Evolutionary conservation across 2,797 vertebrate genomes (phyloP).

Genomic region (Cryptoblepharus egeriae): DNA sequence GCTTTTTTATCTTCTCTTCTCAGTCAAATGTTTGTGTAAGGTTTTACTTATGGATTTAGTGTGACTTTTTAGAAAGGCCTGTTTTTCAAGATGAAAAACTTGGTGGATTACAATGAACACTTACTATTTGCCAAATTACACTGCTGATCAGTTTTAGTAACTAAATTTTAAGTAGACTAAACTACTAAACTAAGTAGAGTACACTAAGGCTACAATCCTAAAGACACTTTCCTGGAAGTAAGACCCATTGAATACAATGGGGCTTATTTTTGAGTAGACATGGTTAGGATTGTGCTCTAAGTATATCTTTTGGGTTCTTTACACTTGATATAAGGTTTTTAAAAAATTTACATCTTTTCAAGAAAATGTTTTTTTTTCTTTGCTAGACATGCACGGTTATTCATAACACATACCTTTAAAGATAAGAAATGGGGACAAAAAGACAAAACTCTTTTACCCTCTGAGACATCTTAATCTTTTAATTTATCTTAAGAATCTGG

Average conservation of each 20-base stretch:
- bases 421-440: too few species aligned
- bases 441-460: neutral
- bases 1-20: neutral
- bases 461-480: neutral
- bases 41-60: neutral
- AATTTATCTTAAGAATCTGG: too few species aligned
- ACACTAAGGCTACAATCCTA: too few species aligned
- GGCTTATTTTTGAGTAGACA: too few species aligned
- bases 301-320: too few species aligned
- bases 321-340: neutral
- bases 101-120: neutral
- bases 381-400: neutral
- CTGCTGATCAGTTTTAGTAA: neutral
- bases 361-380: neutral
- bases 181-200: too few species aligned
- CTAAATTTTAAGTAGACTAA: neutral
- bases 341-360: neutral
- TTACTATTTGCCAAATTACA: slow-evolving; percentile 13
- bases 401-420: neutral
- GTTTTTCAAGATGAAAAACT: neutral
- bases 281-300: too few species aligned
- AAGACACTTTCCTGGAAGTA: too few species aligned
- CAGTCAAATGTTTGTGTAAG: slow-evolving; percentile 1
- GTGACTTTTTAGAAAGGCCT: neutral
- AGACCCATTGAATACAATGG: too few species aligned